A percentile compares a stretch with the other conserved stretches of the same genome.
These are phyloP conservation scores for Etheostoma spectabile DNA, from an alignment of 2,113 vertebrate species.

Conservation along the genomic window DNA sequence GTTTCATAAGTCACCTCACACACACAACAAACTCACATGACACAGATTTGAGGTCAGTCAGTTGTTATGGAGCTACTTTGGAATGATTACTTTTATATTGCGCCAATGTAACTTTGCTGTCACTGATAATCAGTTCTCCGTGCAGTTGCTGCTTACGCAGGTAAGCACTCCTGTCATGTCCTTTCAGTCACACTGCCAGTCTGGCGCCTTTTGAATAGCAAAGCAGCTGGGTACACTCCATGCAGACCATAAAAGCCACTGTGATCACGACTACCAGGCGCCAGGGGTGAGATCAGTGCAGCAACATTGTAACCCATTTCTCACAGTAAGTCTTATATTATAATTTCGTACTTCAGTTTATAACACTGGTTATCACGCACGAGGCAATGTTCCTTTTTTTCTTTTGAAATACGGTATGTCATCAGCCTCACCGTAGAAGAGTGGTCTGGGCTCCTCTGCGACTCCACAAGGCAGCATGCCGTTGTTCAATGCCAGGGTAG, in stretches of 20 bases:
- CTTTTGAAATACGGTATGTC: conserved; percentile 30
- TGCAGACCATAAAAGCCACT: conserved; percentile 74
- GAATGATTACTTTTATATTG: conserved; percentile 52
- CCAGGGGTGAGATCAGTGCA: conserved; percentile 66
- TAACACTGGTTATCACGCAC: conserved; percentile 58
- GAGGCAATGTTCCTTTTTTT: conserved; percentile 46
- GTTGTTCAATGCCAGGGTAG: conserved; percentile 71
- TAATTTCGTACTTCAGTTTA: conserved; percentile 53
- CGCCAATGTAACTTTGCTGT: conserved; percentile 47
- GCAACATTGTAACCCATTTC: conserved; percentile 47
- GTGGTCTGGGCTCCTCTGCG: conserved; percentile 81
- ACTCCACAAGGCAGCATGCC: conserved; percentile 85
- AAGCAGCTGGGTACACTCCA: conserved; percentile 80
- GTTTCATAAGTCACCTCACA: conserved; percentile 41
- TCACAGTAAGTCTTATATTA: conserved; percentile 48
- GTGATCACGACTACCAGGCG: conserved; percentile 75
- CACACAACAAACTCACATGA: conserved; percentile 18
- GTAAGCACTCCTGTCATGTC: conserved; percentile 68
- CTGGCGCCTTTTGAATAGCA: conserved; percentile 81
- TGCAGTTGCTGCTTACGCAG: conserved; percentile 50
- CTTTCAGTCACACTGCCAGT: conserved; percentile 65
- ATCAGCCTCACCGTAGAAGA: conserved; percentile 83
- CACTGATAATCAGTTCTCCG: conserved; percentile 51
- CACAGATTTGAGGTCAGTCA: conserved; percentile 30
- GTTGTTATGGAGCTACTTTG: conserved; percentile 46